Evolutionary conservation across 2,888 invertebrate genomes (phyloP).

Genomic region (Diaperis boleti): DNA sequence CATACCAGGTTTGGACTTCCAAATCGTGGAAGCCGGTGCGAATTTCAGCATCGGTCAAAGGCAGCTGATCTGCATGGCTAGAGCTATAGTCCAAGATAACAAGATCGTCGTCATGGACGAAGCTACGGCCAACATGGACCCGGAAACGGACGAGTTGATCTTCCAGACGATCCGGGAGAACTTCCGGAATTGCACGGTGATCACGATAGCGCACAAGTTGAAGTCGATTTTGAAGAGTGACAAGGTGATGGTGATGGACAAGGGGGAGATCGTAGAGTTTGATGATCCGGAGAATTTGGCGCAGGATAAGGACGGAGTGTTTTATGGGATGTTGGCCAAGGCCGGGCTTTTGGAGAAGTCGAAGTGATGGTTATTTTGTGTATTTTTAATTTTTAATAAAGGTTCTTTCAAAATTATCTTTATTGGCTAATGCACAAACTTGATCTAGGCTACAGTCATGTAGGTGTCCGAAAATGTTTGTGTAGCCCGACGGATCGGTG

Average conservation of each 20-base stretch:
- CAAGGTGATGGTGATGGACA: conserved; percentile 69
- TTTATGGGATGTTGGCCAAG: conserved; percentile 77
- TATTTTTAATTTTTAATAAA: no score
- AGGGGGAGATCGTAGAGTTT: conserved; percentile 62
- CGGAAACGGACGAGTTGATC: conserved; percentile 68
- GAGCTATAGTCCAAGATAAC: conserved; percentile 69
- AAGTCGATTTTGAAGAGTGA: conserved; percentile 72
- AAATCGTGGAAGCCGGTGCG: conserved; percentile 49
- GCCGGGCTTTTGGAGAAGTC: conserved; percentile 73
- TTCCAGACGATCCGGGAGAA: conserved; percentile 69
- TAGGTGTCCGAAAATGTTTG: no score
- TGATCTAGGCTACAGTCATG: no score
- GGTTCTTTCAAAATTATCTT: no score
- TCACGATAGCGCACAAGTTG: conserved; percentile 65
- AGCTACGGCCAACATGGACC: conserved; percentile 71
- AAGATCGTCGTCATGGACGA: conserved; percentile 70
- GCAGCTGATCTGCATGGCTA: conserved; percentile 70
- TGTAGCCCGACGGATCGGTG: no score
- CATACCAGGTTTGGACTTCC: conserved; percentile 56
- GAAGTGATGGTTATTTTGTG: no score
- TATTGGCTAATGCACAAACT: no score
- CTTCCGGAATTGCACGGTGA: conserved; percentile 69
- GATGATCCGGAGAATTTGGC: conserved; percentile 61
- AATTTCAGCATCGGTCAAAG: conserved; percentile 68
- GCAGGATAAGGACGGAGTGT: conserved; percentile 71